Evolutionary conservation across 2,113 vertebrate species (phyloP).

Genomic region (Ramphastos sulfuratus): DNA sequence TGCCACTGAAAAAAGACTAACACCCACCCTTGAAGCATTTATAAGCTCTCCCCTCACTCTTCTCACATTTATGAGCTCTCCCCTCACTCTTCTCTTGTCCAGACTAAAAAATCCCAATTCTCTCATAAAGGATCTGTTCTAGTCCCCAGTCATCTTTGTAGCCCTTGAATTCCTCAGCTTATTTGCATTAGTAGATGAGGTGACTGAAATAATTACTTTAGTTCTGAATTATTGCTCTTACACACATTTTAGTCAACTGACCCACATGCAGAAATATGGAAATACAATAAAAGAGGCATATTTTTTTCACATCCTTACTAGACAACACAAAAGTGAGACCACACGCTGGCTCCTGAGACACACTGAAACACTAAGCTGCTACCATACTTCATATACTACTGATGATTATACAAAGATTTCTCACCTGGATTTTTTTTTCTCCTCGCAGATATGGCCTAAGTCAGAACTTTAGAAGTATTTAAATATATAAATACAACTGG

Average conservation of each 20-base stretch:
- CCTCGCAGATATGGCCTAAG: background rate
- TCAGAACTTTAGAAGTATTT: background rate
- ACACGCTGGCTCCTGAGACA: background rate
- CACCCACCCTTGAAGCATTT: too few relatives aligned
- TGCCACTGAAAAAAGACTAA: too few relatives aligned
- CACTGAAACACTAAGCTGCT: background rate
- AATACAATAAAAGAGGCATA: background rate
- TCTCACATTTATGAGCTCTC: too few relatives aligned
- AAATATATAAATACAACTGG: background rate
- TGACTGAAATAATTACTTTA: background rate
- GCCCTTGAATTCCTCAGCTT: background rate
- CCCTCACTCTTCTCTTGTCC: too few relatives aligned
- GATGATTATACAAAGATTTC: background rate
- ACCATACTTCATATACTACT: background rate
- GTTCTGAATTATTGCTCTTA: background rate
- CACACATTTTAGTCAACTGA: background rate
- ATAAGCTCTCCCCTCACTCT: too few relatives aligned
- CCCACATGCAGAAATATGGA: background rate
- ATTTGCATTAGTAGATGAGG: background rate
- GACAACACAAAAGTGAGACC: background rate
- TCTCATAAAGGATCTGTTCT: too few relatives aligned
- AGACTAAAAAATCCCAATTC: too few relatives aligned
- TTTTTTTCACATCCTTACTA: background rate
- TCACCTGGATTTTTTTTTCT: background rate
- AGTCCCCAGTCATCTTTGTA: too few relatives aligned